phyloP scores from a whole-genome alignment of 2,113 vertebrate genomes.

The Agelaius tricolor region DNA sequence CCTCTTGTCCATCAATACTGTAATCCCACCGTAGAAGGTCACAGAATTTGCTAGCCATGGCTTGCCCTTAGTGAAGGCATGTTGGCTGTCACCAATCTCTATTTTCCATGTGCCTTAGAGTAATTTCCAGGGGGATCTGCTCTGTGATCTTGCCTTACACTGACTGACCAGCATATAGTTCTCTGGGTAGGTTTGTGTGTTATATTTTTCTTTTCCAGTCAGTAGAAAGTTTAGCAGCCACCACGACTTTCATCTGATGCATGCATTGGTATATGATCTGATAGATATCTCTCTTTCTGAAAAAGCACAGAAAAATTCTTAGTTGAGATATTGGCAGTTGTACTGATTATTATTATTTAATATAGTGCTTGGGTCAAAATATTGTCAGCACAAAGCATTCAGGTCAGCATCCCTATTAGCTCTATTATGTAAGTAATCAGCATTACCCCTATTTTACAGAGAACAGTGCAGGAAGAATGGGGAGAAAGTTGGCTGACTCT shows the following conservation, averaged over 20 bases:
- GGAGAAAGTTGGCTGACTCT: neutral
- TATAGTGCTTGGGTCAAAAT: neutral
- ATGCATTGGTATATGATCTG: neutral
- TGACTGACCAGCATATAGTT: neutral
- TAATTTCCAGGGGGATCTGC: neutral
- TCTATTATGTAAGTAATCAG: neutral
- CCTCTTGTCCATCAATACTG: neutral
- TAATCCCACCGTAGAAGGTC: neutral
- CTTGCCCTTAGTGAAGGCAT: neutral
- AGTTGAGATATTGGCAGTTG: neutral
- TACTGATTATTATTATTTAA: neutral
- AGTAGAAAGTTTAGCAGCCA: neutral
- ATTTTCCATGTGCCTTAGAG: neutral
- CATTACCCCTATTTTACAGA: neutral
- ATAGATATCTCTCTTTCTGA: neutral
- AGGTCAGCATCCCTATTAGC: neutral
- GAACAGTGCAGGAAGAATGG: neutral
- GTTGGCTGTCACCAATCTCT: neutral
- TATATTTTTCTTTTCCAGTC: neutral
- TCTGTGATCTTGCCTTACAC: neutral
- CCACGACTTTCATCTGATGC: neutral
- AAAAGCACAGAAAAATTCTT: neutral
- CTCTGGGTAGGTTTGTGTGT: neutral
- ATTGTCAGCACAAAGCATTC: neutral
- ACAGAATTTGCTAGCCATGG: neutral